Conservation (phyloP, 2,797 vertebrate genomes). For the Gymnoscopelus microlampas region DNA sequence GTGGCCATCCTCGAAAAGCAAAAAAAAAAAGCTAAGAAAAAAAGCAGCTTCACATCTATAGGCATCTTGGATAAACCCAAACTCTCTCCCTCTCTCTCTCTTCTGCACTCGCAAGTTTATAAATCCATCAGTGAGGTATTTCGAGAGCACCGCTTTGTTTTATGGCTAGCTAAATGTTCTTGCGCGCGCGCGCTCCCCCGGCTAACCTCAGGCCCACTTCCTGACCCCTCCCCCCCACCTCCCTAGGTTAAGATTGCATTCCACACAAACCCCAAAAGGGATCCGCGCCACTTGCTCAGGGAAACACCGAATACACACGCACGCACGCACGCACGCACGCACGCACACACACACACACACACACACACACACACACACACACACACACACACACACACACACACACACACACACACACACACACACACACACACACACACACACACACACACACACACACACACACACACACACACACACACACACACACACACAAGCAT, state of each 20-base stretch:
- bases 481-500: background rate
- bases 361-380: background rate
- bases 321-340: constrained; percentile 13
- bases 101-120: constrained; percentile 57
- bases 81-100: constrained; percentile 6
- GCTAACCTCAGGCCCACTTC: constrained; percentile 67
- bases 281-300: constrained; percentile 6
- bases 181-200: constrained; percentile 44
- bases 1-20: constrained; percentile 38
- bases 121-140: constrained; percentile 78
- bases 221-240: constrained; percentile 50
- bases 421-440: constrained; percentile 1
- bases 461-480: background rate
- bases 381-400: background rate
- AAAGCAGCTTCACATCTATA: constrained; percentile 34
- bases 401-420: constrained; percentile 6
- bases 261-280: constrained; percentile 31
- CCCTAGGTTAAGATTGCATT: constrained; percentile 31
- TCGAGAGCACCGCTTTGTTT: constrained; percentile 57
- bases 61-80: constrained; percentile 63
- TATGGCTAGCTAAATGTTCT: constrained; percentile 65
- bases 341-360: constrained; percentile 11
- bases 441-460: constrained; percentile 7
- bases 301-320: constrained; percentile 1
- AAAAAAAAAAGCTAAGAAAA: constrained; percentile 31